Percentiles rank a stretch among this genome's conserved stretches.
phyloP scores from a whole-genome alignment of 2,888 invertebrate genomes.

The Escarpia spicata region DNA sequence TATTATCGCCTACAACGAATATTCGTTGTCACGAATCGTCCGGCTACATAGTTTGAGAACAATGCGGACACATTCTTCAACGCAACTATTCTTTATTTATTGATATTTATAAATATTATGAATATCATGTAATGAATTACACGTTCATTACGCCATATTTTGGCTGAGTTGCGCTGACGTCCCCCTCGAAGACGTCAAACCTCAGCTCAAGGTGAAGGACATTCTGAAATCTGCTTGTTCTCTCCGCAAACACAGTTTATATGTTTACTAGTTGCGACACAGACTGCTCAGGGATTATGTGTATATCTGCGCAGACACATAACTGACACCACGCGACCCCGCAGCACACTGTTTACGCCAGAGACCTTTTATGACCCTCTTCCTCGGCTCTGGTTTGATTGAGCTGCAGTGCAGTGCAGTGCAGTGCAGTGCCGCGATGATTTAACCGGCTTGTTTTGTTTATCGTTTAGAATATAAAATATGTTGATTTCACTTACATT shows the following conservation, averaged over 20 bases:
- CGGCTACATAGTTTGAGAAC: too few species aligned
- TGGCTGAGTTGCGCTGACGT: background rate
- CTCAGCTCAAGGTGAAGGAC: background rate
- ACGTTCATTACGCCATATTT: too few species aligned
- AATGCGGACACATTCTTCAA: too few species aligned
- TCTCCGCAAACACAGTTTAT: background rate
- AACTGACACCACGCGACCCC: background rate
- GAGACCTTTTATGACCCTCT: background rate
- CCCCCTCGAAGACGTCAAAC: background rate
- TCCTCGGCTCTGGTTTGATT: background rate
- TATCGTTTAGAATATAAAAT: background rate
- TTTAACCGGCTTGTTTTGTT: background rate
- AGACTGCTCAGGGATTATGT: background rate
- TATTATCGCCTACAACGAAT: too few species aligned
- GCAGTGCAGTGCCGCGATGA: background rate
- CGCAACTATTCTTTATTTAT: too few species aligned
- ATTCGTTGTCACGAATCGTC: too few species aligned
- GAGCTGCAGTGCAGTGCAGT: background rate
- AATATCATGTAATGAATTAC: too few species aligned
- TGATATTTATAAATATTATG: too few species aligned
- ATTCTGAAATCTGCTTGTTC: background rate
- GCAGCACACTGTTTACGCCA: background rate
- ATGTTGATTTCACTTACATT: background rate
- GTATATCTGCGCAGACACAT: background rate
- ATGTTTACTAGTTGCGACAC: background rate